Evolutionary conservation across 2,113 vertebrate species (phyloP).

Genomic region (Microcebus lehilahytsara): DNA sequence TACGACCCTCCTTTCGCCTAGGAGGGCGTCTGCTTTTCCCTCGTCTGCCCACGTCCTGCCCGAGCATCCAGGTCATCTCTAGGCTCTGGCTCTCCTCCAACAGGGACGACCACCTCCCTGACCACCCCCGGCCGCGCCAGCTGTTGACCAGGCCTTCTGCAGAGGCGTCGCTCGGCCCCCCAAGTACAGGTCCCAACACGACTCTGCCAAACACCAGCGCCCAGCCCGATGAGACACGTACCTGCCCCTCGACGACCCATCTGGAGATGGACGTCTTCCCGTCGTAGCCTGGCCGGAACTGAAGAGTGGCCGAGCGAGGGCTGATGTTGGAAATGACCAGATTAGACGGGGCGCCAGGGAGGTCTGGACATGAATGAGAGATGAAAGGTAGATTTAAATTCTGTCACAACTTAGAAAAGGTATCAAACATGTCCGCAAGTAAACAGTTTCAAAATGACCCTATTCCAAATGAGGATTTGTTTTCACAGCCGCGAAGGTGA

Average conservation of each 20-base stretch:
- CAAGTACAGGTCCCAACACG: not conserved
- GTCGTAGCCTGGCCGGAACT: slow-evolving; percentile 90
- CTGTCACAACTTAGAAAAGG: rapidly evolving
- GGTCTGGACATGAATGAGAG: slow-evolving; percentile 81
- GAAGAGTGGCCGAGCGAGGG: slow-evolving; percentile 90
- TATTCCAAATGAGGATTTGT: not conserved
- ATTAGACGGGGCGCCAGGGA: slow-evolving; percentile 93
- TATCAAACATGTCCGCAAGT: rapidly evolving
- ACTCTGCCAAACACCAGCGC: not conserved
- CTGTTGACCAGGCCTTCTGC: rapidly evolving
- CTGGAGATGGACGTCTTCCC: slow-evolving; percentile 92
- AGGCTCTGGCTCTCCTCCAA: not conserved
- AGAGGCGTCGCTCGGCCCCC: rapidly evolving
- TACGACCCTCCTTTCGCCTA: rapidly evolving
- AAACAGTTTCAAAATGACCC: not conserved
- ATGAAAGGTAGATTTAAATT: not conserved
- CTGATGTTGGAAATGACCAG: slow-evolving; percentile 96
- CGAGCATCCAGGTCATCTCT: rapidly evolving
- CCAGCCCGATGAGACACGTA: slow-evolving; percentile 39
- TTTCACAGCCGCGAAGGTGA: not conserved
- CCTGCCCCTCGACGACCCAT: slow-evolving; percentile 94
- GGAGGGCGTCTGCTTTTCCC: too few relatives aligned
- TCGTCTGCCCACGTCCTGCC: not conserved
- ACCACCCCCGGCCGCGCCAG: rapidly evolving
- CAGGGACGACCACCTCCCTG: rapidly evolving